A percentile compares a stretch with the other conserved stretches of the same genome.
Evolutionary conservation across 2,888 invertebrate species (phyloP).

Genomic region (Alentia gelatinosa): DNA sequence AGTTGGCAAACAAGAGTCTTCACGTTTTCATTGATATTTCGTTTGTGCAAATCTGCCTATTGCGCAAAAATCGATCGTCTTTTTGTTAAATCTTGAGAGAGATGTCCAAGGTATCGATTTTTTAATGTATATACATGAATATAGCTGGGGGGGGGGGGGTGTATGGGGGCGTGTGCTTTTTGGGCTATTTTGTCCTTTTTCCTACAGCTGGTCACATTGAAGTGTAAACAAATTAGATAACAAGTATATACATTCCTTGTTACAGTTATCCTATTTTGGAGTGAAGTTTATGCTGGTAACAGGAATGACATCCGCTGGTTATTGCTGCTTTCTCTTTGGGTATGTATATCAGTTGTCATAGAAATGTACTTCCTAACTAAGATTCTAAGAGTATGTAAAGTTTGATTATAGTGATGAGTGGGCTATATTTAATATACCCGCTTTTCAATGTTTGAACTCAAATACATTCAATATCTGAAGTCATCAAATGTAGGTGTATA

Average conservation of each 20-base stretch:
- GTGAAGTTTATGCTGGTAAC: background rate
- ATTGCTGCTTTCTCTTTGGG: background rate
- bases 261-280: background rate
- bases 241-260: background rate
- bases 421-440: background rate
- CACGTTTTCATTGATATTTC: too few species aligned
- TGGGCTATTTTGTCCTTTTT: background rate
- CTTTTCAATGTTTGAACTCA: background rate
- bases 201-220: background rate
- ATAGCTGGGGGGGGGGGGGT: too few species aligned
- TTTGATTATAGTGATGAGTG: background rate
- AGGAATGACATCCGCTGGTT: background rate
- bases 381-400: background rate
- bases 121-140: background rate
- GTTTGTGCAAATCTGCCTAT: background rate
- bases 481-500: background rate
- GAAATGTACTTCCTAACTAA: background rate
- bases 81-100: background rate
- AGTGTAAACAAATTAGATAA: background rate
- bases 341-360: background rate
- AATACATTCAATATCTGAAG: background rate
- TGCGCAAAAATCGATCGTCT: background rate
- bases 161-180: background rate
- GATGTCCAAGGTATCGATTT: background rate
- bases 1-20: too few species aligned